phyloP scores from a whole-genome alignment of 2,797 vertebrate genomes.

The Sylvia borin region DNA sequence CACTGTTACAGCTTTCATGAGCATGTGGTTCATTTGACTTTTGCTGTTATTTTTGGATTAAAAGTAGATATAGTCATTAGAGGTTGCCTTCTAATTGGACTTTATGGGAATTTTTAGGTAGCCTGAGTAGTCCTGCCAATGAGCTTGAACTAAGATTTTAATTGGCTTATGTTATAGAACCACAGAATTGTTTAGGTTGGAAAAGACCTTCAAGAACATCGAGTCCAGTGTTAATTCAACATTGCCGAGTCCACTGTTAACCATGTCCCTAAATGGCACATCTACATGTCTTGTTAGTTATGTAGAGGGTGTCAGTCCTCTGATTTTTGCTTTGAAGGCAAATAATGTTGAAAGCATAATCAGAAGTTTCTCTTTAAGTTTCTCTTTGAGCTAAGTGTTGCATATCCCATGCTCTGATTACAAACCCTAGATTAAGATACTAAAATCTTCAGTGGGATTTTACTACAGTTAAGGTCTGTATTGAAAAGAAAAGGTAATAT shows the following conservation, averaged over 20 bases:
- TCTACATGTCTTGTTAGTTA: background rate
- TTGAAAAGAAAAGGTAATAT: background rate
- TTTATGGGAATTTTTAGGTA: conserved; percentile 13
- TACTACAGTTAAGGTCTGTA: background rate
- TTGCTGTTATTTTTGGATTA: conserved; percentile 48
- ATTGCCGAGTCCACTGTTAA: background rate
- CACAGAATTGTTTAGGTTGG: background rate
- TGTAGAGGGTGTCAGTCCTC: background rate
- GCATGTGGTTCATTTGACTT: conserved; percentile 23
- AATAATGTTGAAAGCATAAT: background rate
- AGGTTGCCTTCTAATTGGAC: conserved; percentile 31
- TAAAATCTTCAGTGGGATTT: background rate
- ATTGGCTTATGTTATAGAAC: conserved; percentile 30
- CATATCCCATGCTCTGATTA: background rate
- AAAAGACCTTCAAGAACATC: background rate
- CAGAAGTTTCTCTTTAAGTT: background rate
- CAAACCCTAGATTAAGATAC: background rate
- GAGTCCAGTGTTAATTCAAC: background rate
- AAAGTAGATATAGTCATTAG: conserved; percentile 64
- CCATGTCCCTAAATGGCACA: background rate
- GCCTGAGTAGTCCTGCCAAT: conserved; percentile 13
- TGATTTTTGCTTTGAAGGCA: conserved; percentile 3
- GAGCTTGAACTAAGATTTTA: conserved; percentile 61
- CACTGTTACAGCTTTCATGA: conserved; percentile 12
- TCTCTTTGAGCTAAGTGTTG: background rate